These are phyloP conservation scores for Xylota sylvarum DNA, from an alignment of 2,888 invertebrate genomes.

Conservation along the genomic window DNA sequence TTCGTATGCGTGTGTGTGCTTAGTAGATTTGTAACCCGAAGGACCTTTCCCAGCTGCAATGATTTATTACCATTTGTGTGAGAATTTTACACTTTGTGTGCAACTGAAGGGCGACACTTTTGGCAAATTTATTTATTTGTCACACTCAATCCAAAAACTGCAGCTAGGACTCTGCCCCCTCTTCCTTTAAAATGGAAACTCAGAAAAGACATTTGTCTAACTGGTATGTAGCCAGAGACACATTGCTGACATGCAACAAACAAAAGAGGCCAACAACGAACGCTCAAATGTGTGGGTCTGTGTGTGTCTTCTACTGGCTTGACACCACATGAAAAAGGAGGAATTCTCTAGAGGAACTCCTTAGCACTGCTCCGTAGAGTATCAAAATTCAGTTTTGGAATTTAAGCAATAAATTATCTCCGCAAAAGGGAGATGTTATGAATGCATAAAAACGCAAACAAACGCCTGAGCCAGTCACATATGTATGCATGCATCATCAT, in stretches of 20 bases:
- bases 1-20: background rate
- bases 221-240: conserved; percentile 53
- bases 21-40: conserved; percentile 42
- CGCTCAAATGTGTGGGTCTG: background rate
- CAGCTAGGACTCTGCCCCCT: conserved; percentile 12
- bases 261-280: conserved; percentile 58
- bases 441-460: conserved; percentile 66
- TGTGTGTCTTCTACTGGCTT: background rate
- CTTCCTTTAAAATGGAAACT: background rate
- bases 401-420: conserved; percentile 67
- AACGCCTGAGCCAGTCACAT: conserved; percentile 43
- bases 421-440: conserved; percentile 56
- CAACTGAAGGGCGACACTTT: conserved; percentile 80
- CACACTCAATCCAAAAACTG: conserved; percentile 77
- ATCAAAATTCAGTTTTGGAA: conserved; percentile 67
- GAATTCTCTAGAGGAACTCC: conserved; percentile 15
- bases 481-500: conserved; percentile 71
- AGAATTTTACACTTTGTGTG: conserved; percentile 59
- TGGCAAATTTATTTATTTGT: conserved; percentile 83
- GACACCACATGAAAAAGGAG: conserved; percentile 16
- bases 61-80: conserved; percentile 69
- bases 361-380: conserved; percentile 14
- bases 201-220: conserved; percentile 63
- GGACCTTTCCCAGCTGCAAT: conserved; percentile 59
- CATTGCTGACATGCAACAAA: conserved; percentile 73